A percentile compares a stretch with the other conserved stretches of the same genome.
These are phyloP conservation scores for Falco peregrinus DNA, from an alignment of 2,797 vertebrate genomes.

Conservation along the genomic window DNA sequence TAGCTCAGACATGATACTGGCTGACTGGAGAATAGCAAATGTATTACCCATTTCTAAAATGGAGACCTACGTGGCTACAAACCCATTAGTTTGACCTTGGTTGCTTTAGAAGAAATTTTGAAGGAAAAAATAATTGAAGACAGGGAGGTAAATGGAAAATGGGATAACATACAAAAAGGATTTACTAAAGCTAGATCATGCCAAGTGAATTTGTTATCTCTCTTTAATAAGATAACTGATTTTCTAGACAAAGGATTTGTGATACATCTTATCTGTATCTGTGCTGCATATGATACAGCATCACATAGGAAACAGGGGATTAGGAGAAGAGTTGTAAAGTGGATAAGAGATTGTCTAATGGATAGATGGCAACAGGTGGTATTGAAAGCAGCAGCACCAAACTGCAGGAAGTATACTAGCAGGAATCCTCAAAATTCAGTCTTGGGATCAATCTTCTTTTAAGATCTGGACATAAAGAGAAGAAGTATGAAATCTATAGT, in stretches of 20 bases:
- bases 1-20: not conserved
- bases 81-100: conserved; percentile 39
- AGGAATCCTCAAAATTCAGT: not conserved
- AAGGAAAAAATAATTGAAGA: conserved; percentile 53
- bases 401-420: not conserved
- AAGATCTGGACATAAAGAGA: not conserved
- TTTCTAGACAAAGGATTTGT: conserved; percentile 64
- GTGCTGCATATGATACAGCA: conserved; percentile 17
- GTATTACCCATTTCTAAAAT: conserved; percentile 12
- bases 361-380: conserved; percentile 31
- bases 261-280: conserved; percentile 22
- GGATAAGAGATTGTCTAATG: conserved; percentile 38
- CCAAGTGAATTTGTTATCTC: conserved; percentile 42
- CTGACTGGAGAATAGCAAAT: conserved; percentile 24
- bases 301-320: conserved; percentile 39
- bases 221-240: conserved; percentile 59
- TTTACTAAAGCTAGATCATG: conserved; percentile 48
- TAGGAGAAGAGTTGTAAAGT: conserved; percentile 50
- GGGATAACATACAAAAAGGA: conserved; percentile 53
- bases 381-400: not conserved
- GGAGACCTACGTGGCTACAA: conserved; percentile 17
- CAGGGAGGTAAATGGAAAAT: conserved; percentile 46
- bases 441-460: not conserved
- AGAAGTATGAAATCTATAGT: not conserved
- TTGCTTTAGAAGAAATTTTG: conserved; percentile 36